Evolutionary conservation across 2,113 vertebrate genomes (phyloP).

Genomic region (Ailuropoda melanoleuca): DNA sequence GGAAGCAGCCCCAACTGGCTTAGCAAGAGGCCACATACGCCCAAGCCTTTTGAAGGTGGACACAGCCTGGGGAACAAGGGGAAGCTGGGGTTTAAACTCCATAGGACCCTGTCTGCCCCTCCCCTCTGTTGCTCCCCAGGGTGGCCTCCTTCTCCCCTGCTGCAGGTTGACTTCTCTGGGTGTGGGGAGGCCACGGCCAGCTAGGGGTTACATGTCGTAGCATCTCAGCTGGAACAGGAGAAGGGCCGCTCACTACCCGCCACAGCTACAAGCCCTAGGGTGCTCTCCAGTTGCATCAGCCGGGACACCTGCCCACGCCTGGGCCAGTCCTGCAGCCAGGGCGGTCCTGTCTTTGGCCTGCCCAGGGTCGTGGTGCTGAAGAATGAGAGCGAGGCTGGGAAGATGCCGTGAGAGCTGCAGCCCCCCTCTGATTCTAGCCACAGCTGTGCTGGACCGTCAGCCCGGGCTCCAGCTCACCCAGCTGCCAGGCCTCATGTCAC

Average conservation of each 20-base stretch:
- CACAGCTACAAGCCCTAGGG: neutral
- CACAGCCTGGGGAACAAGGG: neutral
- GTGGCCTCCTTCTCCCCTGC: neutral
- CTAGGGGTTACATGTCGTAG: neutral
- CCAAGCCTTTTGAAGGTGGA: neutral
- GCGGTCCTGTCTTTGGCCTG: neutral
- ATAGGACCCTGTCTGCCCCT: rapidly evolving
- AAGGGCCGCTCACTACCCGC: neutral
- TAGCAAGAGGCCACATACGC: neutral
- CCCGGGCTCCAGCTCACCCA: rapidly evolving
- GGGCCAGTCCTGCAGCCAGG: neutral
- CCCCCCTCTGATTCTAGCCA: neutral
- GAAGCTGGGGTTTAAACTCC: neutral
- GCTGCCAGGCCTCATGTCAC: neutral
- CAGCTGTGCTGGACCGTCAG: rapidly evolving
- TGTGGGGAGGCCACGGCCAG: neutral
- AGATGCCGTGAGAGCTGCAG: rapidly evolving
- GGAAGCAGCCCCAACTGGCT: neutral
- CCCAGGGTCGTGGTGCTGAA: neutral
- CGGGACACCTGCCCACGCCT: neutral
- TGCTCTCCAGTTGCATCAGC: no score
- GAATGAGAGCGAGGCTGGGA: no score
- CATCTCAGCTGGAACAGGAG: neutral
- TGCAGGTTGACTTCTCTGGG: neutral
- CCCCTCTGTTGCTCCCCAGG: neutral